Conservation (phyloP, 1,140 invertebrate species). For the Charaxes varanes region DNA sequence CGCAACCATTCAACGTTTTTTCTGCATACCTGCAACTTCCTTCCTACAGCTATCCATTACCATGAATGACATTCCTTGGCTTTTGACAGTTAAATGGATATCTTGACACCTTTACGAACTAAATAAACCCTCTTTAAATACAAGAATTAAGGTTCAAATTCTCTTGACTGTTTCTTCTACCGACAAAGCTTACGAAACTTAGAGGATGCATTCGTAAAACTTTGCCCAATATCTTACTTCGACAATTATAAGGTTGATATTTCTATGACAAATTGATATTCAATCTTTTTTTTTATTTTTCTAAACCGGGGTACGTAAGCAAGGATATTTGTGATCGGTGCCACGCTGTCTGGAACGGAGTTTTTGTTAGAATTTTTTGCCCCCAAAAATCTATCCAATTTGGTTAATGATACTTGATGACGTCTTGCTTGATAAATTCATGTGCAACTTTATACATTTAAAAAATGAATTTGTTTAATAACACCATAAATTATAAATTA, state of each 20-base stretch:
- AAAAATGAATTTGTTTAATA: no score
- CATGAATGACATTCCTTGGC: conserved; percentile 51
- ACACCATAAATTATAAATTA: no score
- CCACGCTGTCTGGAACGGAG: conserved; percentile 50
- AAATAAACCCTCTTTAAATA: conserved; percentile 10
- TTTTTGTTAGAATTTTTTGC: conserved; percentile 36
- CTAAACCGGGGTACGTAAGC: conserved; percentile 8
- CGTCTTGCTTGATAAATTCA: conserved; percentile 16
- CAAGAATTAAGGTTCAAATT: conserved; percentile 5
- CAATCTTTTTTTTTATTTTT: conserved; percentile 26
- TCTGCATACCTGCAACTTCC: conserved; percentile 63
- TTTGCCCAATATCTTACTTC: not conserved
- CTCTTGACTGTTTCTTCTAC: conserved; percentile 1
- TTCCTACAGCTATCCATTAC: conserved; percentile 62
- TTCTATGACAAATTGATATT: not conserved
- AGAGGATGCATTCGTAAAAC: conserved; percentile 8
- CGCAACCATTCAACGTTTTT: conserved; percentile 36
- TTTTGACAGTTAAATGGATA: conserved; percentile 58
- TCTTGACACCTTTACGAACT: conserved; percentile 37
- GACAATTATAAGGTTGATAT: conserved; percentile 7
- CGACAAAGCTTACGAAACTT: conserved; percentile 24
- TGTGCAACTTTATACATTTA: no score
- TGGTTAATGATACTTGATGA: conserved; percentile 50
- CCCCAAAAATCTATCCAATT: conserved; percentile 32
- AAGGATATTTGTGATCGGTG: conserved; percentile 34